A percentile compares a stretch with the other conserved stretches of the same genome.
Evolutionary conservation across 2,113 vertebrate genomes (phyloP).

Genomic region (Lipophrys pholis): DNA sequence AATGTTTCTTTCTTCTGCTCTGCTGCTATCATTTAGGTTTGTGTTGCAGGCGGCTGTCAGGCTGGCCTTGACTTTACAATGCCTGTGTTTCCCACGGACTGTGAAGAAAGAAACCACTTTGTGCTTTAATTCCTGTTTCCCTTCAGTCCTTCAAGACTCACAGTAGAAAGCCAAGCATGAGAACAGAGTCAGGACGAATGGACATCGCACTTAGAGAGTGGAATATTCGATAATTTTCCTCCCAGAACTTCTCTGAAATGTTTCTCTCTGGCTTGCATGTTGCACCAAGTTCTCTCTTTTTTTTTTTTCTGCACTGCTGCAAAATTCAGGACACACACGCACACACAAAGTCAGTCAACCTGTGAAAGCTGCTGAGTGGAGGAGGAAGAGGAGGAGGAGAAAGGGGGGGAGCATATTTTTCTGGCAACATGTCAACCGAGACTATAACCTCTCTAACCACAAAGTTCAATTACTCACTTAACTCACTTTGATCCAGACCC

Average conservation of each 20-base stretch:
- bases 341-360: conserved; percentile 17
- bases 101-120: conserved; percentile 13
- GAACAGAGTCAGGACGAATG: background rate
- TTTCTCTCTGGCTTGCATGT: no score
- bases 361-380: conserved; percentile 36
- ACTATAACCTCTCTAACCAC: conserved; percentile 71
- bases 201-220: conserved; percentile 15
- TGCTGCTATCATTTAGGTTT: conserved; percentile 20
- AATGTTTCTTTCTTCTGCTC: no score
- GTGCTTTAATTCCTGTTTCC: background rate
- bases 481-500: conserved; percentile 60
- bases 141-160: background rate
- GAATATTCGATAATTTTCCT: conserved; percentile 14
- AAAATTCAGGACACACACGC: conserved; percentile 4
- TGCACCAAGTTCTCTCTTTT: background rate
- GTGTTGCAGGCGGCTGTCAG: conserved; percentile 19
- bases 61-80: conserved; percentile 42
- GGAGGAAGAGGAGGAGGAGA: background rate
- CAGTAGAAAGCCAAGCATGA: conserved; percentile 4
- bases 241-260: background rate
- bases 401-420: conserved; percentile 33
- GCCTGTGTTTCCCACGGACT: conserved; percentile 10
- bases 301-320: background rate
- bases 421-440: conserved; percentile 55
- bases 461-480: conserved; percentile 73